phyloP scores from a whole-genome alignment of 1,140 invertebrate species.

The Armadillidium nasatum region DNA sequence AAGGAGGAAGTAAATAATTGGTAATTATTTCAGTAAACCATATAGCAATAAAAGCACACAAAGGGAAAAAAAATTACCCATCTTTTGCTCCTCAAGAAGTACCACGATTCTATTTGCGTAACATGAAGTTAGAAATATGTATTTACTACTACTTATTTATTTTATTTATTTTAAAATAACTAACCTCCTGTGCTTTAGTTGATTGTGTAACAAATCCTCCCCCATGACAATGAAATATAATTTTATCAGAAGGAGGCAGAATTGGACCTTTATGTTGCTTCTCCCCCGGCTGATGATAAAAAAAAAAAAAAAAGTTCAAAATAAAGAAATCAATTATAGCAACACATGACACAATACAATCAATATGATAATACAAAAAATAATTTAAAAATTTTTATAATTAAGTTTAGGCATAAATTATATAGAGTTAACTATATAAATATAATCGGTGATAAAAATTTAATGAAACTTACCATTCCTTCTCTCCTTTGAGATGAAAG shows the following conservation, averaged over 20 bases:
- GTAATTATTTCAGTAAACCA: no score
- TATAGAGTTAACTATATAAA: no score
- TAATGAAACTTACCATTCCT: constrained; percentile 72
- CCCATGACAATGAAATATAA: constrained; percentile 93
- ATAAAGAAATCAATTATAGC: no score
- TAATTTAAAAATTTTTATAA: not conserved
- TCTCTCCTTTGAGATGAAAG: constrained; percentile 69
- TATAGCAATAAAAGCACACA: no score
- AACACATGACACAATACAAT: not conserved
- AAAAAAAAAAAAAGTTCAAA: not conserved
- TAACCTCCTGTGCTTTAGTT: constrained; percentile 81
- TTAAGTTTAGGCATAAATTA: no score
- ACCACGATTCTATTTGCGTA: no score
- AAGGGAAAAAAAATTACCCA: no score
- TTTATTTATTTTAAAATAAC: no score
- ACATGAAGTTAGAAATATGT: no score
- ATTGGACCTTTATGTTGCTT: constrained; percentile 23
- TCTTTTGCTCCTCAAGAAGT: no score
- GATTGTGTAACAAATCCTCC: constrained; percentile 97
- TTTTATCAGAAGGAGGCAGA: constrained; percentile 54
- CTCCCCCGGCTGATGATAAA: constrained; percentile 37
- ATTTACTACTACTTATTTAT: no score
- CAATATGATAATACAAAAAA: not conserved
- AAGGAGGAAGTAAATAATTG: no score
- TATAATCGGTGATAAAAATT: not conserved